These are phyloP conservation scores for Taphrorychus bicolor DNA, from an alignment of 2,888 invertebrate species.

Conservation along the genomic window DNA sequence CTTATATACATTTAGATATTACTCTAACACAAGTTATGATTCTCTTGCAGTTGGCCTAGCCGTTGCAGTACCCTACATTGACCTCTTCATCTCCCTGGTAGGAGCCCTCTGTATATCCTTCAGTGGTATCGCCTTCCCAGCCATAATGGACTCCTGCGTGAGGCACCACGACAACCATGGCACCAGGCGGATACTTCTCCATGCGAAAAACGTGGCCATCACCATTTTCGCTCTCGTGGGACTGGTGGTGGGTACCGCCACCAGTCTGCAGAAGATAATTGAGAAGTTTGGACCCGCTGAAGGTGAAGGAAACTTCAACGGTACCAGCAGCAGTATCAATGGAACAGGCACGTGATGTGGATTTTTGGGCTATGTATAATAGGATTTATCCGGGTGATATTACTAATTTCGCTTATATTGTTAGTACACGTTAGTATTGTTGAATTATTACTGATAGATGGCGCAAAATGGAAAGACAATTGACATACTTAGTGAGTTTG, in stretches of 20 bases:
- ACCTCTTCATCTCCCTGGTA: conserved; percentile 79
- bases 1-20: too few relatives aligned
- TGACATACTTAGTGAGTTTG: neutral
- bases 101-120: conserved; percentile 92
- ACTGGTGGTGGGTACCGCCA: conserved; percentile 71
- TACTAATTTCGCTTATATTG: neutral
- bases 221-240: conserved; percentile 69
- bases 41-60: conserved; percentile 76
- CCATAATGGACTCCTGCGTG: conserved; percentile 83
- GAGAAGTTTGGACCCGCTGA: conserved; percentile 51
- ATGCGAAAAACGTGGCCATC: conserved; percentile 65
- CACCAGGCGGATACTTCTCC: conserved; percentile 58
- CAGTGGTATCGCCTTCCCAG: conserved; percentile 89
- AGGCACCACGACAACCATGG: conserved; percentile 72
- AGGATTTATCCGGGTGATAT: neutral
- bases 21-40: neutral
- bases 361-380: neutral
- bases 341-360: conserved; percentile 36
- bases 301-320: neutral
- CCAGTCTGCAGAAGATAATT: conserved; percentile 68
- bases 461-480: neutral
- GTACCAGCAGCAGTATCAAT: conserved; percentile 11
- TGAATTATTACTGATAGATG: neutral
- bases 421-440: neutral
- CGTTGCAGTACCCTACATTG: conserved; percentile 83